Evolutionary conservation across 2,888 invertebrate species (phyloP), one percentile per base, ranked within the genome.

Genomic region (Ommatoiulus sabulosus): DNA sequence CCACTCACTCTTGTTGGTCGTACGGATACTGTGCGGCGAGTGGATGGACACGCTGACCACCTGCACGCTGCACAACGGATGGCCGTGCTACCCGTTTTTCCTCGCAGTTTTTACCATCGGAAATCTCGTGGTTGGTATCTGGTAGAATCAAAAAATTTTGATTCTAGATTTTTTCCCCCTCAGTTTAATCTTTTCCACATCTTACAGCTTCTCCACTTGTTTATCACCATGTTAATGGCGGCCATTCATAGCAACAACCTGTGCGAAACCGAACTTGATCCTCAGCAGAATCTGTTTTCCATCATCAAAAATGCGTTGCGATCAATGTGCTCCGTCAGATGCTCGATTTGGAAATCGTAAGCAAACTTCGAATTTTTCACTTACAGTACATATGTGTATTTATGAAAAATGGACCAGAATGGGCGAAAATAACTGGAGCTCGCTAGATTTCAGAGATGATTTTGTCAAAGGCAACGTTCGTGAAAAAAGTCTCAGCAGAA

Each of bases 11-110:
- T 44, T 86, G 44, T 20, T 86, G 44, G 86, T 86, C 17, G 48
- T 86, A 3, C 86, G 86, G 44, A 86, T 86, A 6, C 86, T 86
- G 44, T 86, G 86, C 44, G 86, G 86, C 44, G 86, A 48, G 15
- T 86, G 86, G 86, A 86, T 10, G 44, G 86, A 86, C 8, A 48
- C 86, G 17, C n/a, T 86, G 44, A 46, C 44, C 44, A n/a, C 44
- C 1, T 86, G 86, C 20, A 86, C 8, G 24, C 72, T 72, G 72
- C 10, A 72, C 85, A 85, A 85, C 15, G 44, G 44, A 46, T 85
- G 85, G 85, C 44, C 46, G 4, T 44, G 87, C 24, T 24, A 52
- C 17, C 87, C 87, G 2, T 87, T 87, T 35, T 87, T 87, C 57
- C 15, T 87, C 8, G 52, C 35, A 17, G 87, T 57, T 46, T 10